Conservation (phyloP, 2,113 vertebrate species). For the Oceanodroma tethys region DNA sequence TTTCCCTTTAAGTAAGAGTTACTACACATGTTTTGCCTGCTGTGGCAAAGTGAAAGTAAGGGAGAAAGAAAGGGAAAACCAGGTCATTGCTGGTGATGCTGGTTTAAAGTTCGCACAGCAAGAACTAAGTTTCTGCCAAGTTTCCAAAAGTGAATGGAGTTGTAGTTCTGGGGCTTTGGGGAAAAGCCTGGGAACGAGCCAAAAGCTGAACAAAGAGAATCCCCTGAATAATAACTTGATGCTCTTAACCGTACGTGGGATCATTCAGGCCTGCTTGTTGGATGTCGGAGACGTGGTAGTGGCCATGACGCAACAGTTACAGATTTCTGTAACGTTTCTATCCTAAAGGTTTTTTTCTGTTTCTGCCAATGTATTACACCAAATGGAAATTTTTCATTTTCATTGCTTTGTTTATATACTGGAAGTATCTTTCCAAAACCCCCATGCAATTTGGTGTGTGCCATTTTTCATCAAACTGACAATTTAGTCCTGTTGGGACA, state of each 20-base stretch:
- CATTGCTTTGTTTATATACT: background rate
- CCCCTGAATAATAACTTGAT: background rate
- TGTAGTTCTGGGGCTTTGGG: background rate
- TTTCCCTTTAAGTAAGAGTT: background rate
- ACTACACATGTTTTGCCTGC: background rate
- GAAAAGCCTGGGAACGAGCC: background rate
- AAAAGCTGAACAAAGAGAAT: background rate
- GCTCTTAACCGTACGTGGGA: background rate
- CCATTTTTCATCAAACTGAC: background rate
- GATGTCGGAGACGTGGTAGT: rapidly evolving
- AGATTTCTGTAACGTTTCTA: background rate
- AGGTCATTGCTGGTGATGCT: background rate
- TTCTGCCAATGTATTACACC: background rate
- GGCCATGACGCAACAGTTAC: background rate
- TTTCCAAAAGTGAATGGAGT: background rate
- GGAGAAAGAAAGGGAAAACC: background rate
- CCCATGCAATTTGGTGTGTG: background rate
- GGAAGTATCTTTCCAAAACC: background rate
- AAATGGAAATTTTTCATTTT: background rate
- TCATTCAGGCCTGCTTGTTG: background rate
- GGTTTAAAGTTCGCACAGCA: background rate
- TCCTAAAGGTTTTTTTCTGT: background rate
- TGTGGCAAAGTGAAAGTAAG: background rate
- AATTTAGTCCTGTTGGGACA: background rate
- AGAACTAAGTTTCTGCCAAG: background rate